Conservation (phyloP, 2,888 invertebrate species). For the Trichacis sp. region DNA sequence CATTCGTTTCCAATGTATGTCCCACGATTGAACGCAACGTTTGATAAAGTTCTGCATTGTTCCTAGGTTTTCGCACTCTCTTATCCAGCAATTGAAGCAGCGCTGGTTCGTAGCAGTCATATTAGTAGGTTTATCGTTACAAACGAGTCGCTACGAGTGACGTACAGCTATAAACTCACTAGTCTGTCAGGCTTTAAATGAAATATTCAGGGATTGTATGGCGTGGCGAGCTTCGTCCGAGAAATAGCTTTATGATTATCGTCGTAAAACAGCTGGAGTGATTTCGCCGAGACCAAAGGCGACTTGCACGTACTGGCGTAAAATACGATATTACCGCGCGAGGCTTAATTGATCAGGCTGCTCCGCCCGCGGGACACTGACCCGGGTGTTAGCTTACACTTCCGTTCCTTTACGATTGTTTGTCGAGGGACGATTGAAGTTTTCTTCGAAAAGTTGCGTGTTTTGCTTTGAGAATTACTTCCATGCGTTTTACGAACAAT, state of each 20-base stretch:
- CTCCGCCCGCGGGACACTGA: slow-evolving; percentile 6
- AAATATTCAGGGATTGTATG: slow-evolving; percentile 19
- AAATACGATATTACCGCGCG: slow-evolving; percentile 26
- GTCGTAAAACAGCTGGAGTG: slow-evolving; percentile 26
- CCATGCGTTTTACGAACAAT: no score
- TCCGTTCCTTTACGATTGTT: slow-evolving; percentile 1
- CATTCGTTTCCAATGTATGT: no score
- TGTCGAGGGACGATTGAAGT: neutral
- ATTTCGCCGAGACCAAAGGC: slow-evolving; percentile 22
- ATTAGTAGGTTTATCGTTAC: slow-evolving; percentile 10
- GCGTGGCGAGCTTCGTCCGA: slow-evolving; percentile 14
- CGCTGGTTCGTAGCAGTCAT: neutral
- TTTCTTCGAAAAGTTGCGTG: no score
- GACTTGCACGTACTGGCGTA: slow-evolving; percentile 12
- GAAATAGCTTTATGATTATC: slow-evolving; percentile 34
- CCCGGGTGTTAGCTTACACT: slow-evolving; percentile 2
- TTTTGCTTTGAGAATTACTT: neutral
- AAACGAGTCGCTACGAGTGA: slow-evolving; percentile 8
- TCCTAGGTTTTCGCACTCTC: neutral
- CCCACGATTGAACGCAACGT: neutral
- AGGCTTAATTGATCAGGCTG: slow-evolving; percentile 1
- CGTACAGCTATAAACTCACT: neutral
- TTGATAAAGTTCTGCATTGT: neutral
- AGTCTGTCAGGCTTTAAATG: slow-evolving; percentile 1
- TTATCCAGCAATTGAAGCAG: no score